These are phyloP conservation scores for Physeter macrocephalus DNA, from an alignment of 2,113 vertebrate species.

Conservation along the genomic window DNA sequence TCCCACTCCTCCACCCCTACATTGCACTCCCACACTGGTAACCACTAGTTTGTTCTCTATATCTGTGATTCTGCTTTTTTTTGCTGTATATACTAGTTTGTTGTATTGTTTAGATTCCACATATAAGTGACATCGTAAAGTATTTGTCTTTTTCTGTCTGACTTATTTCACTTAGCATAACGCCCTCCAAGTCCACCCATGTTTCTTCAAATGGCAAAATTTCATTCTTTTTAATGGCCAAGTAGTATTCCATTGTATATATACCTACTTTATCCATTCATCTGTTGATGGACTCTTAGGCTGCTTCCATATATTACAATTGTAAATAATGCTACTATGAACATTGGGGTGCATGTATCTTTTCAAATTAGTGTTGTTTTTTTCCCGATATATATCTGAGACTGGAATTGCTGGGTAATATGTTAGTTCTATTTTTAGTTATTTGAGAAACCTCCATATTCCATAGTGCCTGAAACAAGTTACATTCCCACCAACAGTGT, in stretches of 20 bases:
- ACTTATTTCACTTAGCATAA: neutral
- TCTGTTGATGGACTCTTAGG: neutral
- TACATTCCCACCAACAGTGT: neutral
- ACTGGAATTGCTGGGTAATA: neutral
- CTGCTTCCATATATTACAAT: neutral
- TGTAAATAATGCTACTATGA: neutral
- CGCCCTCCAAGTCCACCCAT: neutral
- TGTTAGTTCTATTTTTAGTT: neutral
- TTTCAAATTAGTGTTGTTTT: neutral
- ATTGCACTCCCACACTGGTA: neutral
- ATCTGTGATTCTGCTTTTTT: neutral
- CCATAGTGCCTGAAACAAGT: neutral
- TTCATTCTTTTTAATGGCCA: neutral
- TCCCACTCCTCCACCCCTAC: neutral
- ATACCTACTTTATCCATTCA: neutral
- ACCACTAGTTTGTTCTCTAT: neutral
- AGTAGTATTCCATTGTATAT: neutral
- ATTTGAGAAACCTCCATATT: neutral
- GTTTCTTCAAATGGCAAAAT: neutral
- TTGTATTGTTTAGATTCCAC: neutral
- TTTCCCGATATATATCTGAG: neutral
- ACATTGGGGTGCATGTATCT: neutral
- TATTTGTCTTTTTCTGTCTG: neutral
- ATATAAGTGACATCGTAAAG: neutral
- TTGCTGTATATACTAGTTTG: neutral